A percentile compares a stretch with the other conserved stretches of the same genome.
Evolutionary conservation across 53 echinoderm and acorn worm species (phyloP).

Genomic region (Patiria pectinifera): DNA sequence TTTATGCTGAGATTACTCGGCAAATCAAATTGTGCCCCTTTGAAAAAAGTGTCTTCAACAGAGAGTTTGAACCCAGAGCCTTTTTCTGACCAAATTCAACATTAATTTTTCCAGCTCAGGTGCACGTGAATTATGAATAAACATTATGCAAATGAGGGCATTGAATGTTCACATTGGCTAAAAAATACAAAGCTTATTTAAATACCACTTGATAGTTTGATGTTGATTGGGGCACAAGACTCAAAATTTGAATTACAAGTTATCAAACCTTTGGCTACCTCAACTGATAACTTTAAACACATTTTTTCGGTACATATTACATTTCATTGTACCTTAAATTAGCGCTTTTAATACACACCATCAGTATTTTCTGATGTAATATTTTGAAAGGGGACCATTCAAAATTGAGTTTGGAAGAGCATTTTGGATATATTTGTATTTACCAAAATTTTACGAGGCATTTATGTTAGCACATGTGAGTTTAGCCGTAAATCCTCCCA

Average conservation of each 20-base stretch:
- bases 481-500: too few relatives aligned
- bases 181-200: conserved; percentile 26
- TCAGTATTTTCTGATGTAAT: neutral
- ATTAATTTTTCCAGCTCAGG: neutral
- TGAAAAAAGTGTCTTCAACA: neutral
- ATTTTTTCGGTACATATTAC: neutral
- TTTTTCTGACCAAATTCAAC: neutral
- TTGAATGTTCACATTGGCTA: neutral
- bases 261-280: conserved; percentile 38
- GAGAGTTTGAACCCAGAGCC: neutral
- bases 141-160: conserved; percentile 31
- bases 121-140: neutral
- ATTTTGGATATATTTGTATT: neutral
- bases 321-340: neutral
- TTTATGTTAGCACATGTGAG: neutral
- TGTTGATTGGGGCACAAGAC: neutral
- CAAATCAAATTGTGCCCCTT: neutral
- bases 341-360: too few relatives aligned
- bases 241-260: neutral
- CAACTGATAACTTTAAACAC: conserved; percentile 8
- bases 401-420: neutral
- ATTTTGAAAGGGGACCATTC: conserved; percentile 2
- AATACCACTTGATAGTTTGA: neutral
- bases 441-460: too few relatives aligned
- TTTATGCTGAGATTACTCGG: neutral